Evolutionary conservation across 2,113 vertebrate genomes (phyloP).

Genomic region (Myotis yumanensis): DNA sequence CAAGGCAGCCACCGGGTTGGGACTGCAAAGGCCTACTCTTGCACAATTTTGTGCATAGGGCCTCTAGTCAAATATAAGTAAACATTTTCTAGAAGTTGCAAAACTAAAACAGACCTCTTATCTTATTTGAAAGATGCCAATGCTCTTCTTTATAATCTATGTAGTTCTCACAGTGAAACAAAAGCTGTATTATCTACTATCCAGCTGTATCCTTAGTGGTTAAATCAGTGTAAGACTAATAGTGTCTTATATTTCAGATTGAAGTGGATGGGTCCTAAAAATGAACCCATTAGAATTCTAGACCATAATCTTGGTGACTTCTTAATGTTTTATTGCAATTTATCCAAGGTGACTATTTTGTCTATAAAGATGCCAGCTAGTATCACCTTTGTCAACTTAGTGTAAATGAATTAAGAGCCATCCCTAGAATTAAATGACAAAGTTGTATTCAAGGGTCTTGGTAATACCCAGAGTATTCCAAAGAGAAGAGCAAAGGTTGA

Average conservation of each 20-base stretch:
- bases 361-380: neutral
- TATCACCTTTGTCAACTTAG: neutral
- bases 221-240: neutral
- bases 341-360: neutral
- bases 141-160: neutral
- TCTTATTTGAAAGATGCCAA: neutral
- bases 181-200: neutral
- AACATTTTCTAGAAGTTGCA: neutral
- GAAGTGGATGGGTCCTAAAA: neutral
- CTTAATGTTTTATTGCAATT: neutral
- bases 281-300: neutral
- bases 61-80: neutral
- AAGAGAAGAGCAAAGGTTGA: neutral
- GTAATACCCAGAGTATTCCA: neutral
- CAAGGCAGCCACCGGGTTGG: rapidly evolving
- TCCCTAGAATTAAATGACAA: neutral
- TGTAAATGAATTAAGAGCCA: neutral
- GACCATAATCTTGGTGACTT: neutral
- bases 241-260: neutral
- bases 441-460: neutral
- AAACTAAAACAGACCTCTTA: neutral
- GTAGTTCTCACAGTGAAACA: neutral
- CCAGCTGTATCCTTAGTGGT: neutral
- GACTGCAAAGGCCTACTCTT: too few relatives aligned
- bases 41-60: too few relatives aligned